These are phyloP conservation scores for Brevimyrus niger DNA, from an alignment of 2,113 vertebrate genomes.

Conservation along the genomic window DNA sequence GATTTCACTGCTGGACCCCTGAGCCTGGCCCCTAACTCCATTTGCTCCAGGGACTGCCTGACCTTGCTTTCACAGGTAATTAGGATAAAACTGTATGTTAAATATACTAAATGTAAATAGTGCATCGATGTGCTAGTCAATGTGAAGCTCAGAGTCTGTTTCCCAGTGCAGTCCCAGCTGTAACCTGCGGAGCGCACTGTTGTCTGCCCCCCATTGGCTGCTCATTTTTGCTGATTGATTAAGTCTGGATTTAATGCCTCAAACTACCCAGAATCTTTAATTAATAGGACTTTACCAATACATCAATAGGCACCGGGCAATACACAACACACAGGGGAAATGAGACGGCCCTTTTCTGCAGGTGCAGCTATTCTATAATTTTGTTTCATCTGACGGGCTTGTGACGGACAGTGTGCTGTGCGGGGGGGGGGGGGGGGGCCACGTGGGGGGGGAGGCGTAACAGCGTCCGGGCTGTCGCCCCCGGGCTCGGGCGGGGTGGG, in stretches of 20 bases:
- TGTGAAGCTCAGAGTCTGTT: neutral
- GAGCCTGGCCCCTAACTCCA: neutral
- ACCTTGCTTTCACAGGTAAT: neutral
- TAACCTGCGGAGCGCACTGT: neutral
- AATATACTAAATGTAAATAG: neutral
- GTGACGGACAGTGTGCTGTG: neutral
- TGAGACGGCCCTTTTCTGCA: neutral
- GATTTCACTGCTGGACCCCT: neutral
- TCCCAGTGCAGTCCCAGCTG: neutral
- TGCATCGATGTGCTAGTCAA: neutral
- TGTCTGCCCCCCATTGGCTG: neutral
- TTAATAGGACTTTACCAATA: neutral
- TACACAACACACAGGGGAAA: neutral
- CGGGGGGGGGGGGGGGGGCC: constrained; percentile 9
- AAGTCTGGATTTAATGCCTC: neutral
- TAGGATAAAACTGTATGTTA: neutral
- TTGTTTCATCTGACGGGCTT: neutral
- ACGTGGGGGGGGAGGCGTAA: constrained; percentile 81
- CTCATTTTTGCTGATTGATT: neutral
- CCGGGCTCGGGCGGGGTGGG: constrained; percentile 91
- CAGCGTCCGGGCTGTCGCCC: constrained; percentile 84
- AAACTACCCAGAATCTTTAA: neutral
- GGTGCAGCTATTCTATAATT: neutral
- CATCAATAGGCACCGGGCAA: neutral
- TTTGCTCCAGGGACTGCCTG: neutral